These are phyloP conservation scores for Dendronephthya gigantea DNA, from an alignment of 64 coral and sea anemone genomes.

Conservation along the genomic window DNA sequence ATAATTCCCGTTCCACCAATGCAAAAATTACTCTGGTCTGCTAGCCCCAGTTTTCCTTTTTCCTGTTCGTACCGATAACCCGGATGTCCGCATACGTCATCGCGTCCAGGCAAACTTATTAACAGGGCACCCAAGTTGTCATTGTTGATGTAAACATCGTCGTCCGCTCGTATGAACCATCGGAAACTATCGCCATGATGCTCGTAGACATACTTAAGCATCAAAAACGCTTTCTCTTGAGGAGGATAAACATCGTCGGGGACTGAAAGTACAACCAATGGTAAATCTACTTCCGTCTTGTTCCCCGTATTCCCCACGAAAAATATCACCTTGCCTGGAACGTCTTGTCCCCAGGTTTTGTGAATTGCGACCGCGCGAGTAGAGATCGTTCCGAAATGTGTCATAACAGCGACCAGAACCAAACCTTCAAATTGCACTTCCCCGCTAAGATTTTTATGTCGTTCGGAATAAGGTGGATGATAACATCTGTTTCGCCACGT, in stretches of 20 bases:
- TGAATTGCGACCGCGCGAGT: background rate
- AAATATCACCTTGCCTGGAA: background rate
- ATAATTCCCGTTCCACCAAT: background rate
- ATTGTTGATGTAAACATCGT: constrained; percentile 86
- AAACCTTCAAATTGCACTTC: background rate
- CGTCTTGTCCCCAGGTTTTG: background rate
- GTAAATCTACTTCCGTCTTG: background rate
- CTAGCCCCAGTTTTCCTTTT: background rate
- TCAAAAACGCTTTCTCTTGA: constrained; percentile 88
- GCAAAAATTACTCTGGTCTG: background rate
- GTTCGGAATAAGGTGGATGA: background rate
- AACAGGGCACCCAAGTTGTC: background rate
- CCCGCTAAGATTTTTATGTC: background rate
- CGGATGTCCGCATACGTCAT: background rate
- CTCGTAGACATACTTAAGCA: constrained; percentile 97
- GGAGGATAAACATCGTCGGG: constrained; percentile 88
- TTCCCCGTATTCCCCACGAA: background rate
- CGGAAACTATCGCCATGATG: constrained; percentile 77
- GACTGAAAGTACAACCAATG: constrained; percentile 30
- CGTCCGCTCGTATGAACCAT: constrained; percentile 91
- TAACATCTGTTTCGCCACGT: background rate
- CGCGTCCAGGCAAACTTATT: background rate
- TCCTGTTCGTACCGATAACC: background rate
- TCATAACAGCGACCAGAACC: background rate
- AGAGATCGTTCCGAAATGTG: background rate